A percentile compares a stretch with the other conserved stretches of the same genome.
Evolutionary conservation across 2,888 invertebrate species (phyloP).

Genomic region (Mamestra brassicae): DNA sequence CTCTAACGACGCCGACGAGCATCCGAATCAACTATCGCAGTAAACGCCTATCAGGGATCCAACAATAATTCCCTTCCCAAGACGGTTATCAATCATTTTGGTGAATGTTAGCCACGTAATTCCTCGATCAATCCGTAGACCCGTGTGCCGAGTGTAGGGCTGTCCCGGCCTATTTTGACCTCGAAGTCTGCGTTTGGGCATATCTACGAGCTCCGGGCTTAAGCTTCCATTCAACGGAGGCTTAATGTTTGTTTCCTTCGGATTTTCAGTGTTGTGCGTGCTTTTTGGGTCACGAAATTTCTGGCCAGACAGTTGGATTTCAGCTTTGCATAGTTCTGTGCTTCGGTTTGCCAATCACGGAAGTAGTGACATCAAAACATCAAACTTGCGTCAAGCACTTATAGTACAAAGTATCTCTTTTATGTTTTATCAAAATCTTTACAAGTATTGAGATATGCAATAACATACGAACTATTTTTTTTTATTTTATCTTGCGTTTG

Average conservation of each 20-base stretch:
- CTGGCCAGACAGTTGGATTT: slow-evolving; percentile 6
- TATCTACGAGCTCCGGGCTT: slow-evolving; percentile 26
- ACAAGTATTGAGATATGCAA: neutral
- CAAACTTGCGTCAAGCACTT: slow-evolving; percentile 1
- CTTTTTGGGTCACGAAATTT: slow-evolving; percentile 24
- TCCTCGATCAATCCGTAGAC: slow-evolving; percentile 80
- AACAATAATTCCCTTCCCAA: slow-evolving; percentile 74
- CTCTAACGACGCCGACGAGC: slow-evolving; percentile 55
- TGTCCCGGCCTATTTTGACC: slow-evolving; percentile 44
- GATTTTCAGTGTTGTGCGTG: slow-evolving; percentile 26
- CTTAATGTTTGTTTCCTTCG: slow-evolving; percentile 39
- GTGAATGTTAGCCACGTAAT: slow-evolving; percentile 79
- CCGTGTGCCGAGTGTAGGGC: slow-evolving; percentile 61
- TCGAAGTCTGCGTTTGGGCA: slow-evolving; percentile 29
- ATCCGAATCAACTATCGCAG: slow-evolving; percentile 72
- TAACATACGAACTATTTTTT: neutral
- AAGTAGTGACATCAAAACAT: neutral
- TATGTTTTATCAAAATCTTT: neutral
- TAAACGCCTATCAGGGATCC: slow-evolving; percentile 66
- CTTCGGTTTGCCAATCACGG: too few species aligned
- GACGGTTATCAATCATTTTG: slow-evolving; percentile 81
- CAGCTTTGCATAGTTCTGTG: neutral
- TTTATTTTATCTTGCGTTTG: slow-evolving; percentile 11
- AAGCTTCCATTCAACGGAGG: slow-evolving; percentile 40
- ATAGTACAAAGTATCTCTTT: neutral